These are phyloP conservation scores for Rhabdomys pumilio DNA, from an alignment of 2,797 vertebrate genomes.

Conservation along the genomic window DNA sequence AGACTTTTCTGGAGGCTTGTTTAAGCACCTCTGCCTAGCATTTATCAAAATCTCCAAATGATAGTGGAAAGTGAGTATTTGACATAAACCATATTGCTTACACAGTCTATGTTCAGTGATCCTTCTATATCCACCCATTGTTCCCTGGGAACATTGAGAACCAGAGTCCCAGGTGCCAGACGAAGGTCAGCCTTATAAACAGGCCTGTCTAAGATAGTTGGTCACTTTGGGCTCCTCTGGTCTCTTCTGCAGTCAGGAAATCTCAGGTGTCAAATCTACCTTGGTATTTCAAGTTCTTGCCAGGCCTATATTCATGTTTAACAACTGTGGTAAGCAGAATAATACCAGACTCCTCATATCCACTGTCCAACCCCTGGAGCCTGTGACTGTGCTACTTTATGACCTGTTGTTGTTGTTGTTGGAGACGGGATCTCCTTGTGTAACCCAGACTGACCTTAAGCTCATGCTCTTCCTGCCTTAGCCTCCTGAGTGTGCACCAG, in stretches of 20 bases:
- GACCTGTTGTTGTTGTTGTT: neutral
- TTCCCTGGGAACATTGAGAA: neutral
- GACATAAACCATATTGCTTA: neutral
- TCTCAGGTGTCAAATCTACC: slow-evolving; percentile 3
- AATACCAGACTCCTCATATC: neutral
- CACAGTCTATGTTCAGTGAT: neutral
- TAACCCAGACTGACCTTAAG: neutral
- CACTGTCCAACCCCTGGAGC: neutral
- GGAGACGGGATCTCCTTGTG: neutral
- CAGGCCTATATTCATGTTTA: slow-evolving; percentile 5
- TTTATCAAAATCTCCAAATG: slow-evolving; percentile 2
- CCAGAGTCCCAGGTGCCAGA: neutral
- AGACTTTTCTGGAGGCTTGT: neutral
- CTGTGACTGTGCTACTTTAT: neutral
- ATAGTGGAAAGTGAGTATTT: slow-evolving; percentile 38
- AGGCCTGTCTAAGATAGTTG: neutral
- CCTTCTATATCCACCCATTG: neutral
- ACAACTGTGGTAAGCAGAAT: slow-evolving; percentile 10
- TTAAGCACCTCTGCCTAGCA: neutral
- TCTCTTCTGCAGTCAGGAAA: neutral
- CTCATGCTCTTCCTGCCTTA: neutral
- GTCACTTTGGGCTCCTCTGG: neutral
- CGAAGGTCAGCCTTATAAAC: neutral
- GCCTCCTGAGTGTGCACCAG: neutral
- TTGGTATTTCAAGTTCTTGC: neutral